Base-by-base conservation (phyloP, 2,113 vertebrate species). In the Bolborhynchus lineola region DNA sequence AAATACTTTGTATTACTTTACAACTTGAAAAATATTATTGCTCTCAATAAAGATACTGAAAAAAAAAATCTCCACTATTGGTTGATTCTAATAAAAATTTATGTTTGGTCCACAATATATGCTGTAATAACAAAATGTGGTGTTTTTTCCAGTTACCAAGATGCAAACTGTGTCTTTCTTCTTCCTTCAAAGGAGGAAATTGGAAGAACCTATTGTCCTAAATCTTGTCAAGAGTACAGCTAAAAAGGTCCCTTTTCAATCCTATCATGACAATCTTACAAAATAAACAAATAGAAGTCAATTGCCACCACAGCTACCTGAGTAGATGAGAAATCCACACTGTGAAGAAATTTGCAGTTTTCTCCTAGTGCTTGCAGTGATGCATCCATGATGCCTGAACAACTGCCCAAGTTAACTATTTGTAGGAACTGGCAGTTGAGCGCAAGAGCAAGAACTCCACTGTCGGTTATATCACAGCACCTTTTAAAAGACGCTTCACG, bases 291-390 rank as follows among this genome's bases (percentile, higher is more conserved):
- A 55, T 1, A 4, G 4, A 68, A 62, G 33, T 53, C 69, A 75
- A 12, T 1, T 75, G 55, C 7, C n/a, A 68, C 77, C 8, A 5
- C 3, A 91, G 39, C 97, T 97, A 98, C 98, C 97, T 94, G 97
- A 65, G 98, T 98, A 68, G 97, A 97, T 69, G 98, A 98, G 78
- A 98, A 98, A 92, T 98, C 98, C 84, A 98, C 97, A 35, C 97
- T 98, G 62, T 98, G 98, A 84, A 98, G 93, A 92, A 97, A 97
- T 16, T 82, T 93, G 92, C 98, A 98, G 92, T 98, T 97, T 91
- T 98, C 53, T 49, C 98, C 98, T 16, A 98, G 83, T 6, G 98
- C 98, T 49, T 95, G 96, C 84, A 98, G 93, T 76, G 98, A 98
- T 57, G 86, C 85, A 68, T 98, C 98, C 26, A 96, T 98, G 86